Percentiles rank a stretch among this genome's conserved stretches.
Conservation (phyloP, 2,113 vertebrate species). For the Pithys albifrons region DNA sequence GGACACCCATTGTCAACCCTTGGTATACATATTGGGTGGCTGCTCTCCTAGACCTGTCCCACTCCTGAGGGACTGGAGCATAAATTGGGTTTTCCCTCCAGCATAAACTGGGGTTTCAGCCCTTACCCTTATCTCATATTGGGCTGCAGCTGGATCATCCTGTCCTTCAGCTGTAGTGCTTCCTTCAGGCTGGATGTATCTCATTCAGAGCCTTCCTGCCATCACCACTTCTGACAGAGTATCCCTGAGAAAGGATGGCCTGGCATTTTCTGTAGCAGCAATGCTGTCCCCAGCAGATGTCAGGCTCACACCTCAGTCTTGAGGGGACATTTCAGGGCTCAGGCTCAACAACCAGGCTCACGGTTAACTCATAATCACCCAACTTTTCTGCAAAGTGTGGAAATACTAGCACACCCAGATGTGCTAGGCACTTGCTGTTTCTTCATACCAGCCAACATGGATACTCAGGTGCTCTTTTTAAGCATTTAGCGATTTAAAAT, state of each 20-base stretch:
- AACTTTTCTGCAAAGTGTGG: not conserved
- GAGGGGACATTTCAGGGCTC: not conserved
- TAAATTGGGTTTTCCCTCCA: not conserved
- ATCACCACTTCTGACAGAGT: not conserved
- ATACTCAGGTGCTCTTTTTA: not conserved
- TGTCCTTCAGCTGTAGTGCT: not conserved
- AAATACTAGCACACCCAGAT: not conserved
- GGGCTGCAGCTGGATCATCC: not conserved
- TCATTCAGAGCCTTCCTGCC: no score
- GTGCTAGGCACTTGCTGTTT: not conserved
- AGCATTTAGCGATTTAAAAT: not conserved
- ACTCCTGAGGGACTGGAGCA: not conserved
- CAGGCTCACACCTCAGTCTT: constrained; percentile 17
- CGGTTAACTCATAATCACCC: not conserved
- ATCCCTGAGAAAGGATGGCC: not conserved
- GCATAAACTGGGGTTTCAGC: not conserved
- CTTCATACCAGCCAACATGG: not conserved
- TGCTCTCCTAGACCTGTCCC: not conserved
- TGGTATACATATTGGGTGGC: not conserved
- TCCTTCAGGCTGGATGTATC: not conserved
- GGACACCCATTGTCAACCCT: not conserved
- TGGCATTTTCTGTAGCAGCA: not conserved
- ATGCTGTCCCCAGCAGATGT: constrained; percentile 23
- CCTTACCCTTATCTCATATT: not conserved
- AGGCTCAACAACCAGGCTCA: not conserved